phyloP scores from a whole-genome alignment of 35 echinoderm and acorn worm species.

The Heliocidaris erythrogramma region DNA sequence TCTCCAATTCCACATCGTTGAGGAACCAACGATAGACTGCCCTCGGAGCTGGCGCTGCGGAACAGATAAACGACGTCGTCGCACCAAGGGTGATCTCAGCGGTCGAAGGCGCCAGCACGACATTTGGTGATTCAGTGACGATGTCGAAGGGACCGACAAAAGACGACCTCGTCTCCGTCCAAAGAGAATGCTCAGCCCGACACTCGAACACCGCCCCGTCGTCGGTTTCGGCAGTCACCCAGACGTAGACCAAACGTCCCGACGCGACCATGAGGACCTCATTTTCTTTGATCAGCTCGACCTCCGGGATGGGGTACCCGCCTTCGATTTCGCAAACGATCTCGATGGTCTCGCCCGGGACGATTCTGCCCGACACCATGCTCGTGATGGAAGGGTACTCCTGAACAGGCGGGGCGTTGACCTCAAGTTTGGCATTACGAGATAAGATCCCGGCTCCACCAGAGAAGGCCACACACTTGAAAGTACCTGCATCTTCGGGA shows the following conservation, averaged over 20 bases:
- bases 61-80: conserved; percentile 58
- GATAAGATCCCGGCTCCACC: conserved; percentile 52
- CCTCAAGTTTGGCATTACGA: background rate
- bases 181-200: conserved; percentile 54
- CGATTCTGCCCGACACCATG: conserved; percentile 31
- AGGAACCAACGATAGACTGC: conserved; percentile 57
- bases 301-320: conserved; percentile 37
- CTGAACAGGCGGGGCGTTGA: conserved; percentile 9
- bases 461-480: conserved; percentile 42
- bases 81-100: conserved; percentile 3
- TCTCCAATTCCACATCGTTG: conserved; percentile 7
- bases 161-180: conserved; percentile 60
- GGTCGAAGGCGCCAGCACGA: conserved; percentile 41
- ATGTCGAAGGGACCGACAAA: conserved; percentile 50
- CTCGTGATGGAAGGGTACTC: conserved; percentile 57
- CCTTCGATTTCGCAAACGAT: conserved; percentile 53
- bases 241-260: conserved; percentile 19
- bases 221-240: conserved; percentile 36
- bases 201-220: conserved; percentile 48
- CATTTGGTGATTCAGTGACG: conserved; percentile 28
- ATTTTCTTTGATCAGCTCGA: conserved; percentile 41
- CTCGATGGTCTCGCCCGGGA: conserved; percentile 56
- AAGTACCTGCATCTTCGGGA: conserved; percentile 53
- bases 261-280: conserved; percentile 30
- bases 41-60: conserved; percentile 47